phyloP scores from a whole-genome alignment of 2,888 invertebrate genomes.

The Pachymerium ferrugineum region DNA sequence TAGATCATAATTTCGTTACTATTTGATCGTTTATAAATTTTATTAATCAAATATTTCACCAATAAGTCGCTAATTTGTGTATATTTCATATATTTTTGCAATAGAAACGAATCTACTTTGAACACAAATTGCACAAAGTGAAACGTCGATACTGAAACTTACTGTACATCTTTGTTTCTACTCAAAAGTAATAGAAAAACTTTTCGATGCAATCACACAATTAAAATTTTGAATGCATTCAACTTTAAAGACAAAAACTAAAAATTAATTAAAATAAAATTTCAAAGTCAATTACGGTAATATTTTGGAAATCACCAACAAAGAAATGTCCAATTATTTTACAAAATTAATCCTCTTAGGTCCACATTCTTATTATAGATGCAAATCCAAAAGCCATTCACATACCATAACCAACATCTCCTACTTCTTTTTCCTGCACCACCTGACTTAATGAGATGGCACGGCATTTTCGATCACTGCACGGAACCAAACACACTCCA shows the following conservation, averaged over 20 bases:
- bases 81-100: no score
- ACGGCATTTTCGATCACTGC: not conserved
- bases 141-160: no score
- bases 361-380: not conserved
- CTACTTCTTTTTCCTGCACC: not conserved
- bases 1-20: no score
- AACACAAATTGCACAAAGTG: no score
- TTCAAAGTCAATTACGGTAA: not conserved
- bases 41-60: no score
- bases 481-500: not conserved
- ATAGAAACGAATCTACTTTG: no score
- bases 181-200: not conserved
- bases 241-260: no score
- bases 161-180: no score
- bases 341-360: conserved; percentile 13
- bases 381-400: not conserved
- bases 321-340: conserved; percentile 6
- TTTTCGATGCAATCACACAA: no score
- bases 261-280: not conserved
- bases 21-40: no score
- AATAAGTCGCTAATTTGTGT: no score
- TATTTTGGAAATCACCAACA: not conserved
- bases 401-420: not conserved
- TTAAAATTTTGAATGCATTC: not conserved
- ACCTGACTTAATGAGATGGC: conserved; percentile 13